Percentiles rank a stretch among this genome's conserved stretches.
These are phyloP conservation scores for Choristoneura rosaceana DNA, from an alignment of 2,888 invertebrate species.

Conservation along the genomic window DNA sequence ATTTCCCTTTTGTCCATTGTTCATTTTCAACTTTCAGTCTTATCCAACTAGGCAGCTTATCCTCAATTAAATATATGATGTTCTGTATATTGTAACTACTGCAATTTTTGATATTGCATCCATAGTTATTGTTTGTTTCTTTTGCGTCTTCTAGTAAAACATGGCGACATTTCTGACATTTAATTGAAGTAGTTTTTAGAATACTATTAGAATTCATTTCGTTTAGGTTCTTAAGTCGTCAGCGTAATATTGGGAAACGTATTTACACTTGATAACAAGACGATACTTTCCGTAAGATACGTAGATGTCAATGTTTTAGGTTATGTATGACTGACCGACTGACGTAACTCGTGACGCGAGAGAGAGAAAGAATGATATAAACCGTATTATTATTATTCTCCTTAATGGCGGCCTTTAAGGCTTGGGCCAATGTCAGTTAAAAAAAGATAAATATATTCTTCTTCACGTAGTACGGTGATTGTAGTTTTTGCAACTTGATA, in stretches of 20 bases:
- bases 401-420: no score
- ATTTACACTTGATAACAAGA: not conserved
- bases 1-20: conserved; percentile 88
- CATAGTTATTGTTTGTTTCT: conserved; percentile 48
- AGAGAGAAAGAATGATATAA: no score
- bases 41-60: conserved; percentile 86
- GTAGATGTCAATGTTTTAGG: no score
- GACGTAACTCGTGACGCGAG: no score
- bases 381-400: no score
- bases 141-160: conserved; percentile 60
- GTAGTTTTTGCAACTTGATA: no score
- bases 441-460: no score
- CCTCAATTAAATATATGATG: conserved; percentile 84
- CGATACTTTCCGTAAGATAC: not conserved
- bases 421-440: no score
- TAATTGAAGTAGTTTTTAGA: conserved; percentile 51
- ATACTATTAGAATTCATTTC: conserved; percentile 9
- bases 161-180: conserved; percentile 80
- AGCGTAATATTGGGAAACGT: not conserved
- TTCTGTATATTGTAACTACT: conserved; percentile 64
- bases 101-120: conserved; percentile 59
- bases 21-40: conserved; percentile 79
- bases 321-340: no score
- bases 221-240: not conserved
- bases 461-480: no score